Base-by-base conservation (phyloP, 2,888 invertebrate genomes). In the Hirtodrosophila alboralis region DNA sequence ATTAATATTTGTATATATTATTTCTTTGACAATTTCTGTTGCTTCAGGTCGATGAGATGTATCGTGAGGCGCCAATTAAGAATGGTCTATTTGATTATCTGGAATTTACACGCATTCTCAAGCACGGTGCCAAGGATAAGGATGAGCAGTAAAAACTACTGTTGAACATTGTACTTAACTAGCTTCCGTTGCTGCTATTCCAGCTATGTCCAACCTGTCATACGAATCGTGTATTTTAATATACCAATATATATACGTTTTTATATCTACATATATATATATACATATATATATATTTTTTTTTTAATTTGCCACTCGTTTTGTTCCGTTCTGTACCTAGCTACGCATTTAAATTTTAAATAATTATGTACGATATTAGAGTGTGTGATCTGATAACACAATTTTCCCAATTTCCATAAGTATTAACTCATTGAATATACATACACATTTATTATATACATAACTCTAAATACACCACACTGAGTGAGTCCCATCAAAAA, bases 81-180 rank as follows among this genome's bases (percentile, higher is more conserved):
- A 91, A 92, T 71, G 95, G 95, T 41, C 93, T 97, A 89, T 99
- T 99, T 89, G 97, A 99, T 91, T 99, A 99, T 89, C 94, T 98
- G 44, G 99, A 99, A 92, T 99, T 99, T 90, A 99, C 99, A 27
- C 95, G 98, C 88, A 99, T 99, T 88, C 93, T 99, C 80, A 99
- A 99, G 90, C 99, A 99, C 86, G 99, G 99, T 41, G 99, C 98
- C 87, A 99, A 98, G 91, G 99, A 99, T 81, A 97, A 98, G 91
- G 98, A 98, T 91, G 98, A 98, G 88, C 96, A 96, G 10, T 31
- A 13, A 93, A 91, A 51, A 13, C 1, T n/a, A n/a, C n/a, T n/a
- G n/a, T 10, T 27, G 9, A 28, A 43, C n/a, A 62, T n/a, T n/a
- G 62, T 44, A 70, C 52, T 52, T 52, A 52, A 51, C 14, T 33